Percentiles rank a stretch among this genome's conserved stretches.
Conservation (phyloP, 2,113 vertebrate genomes). For the Aldabrachelys gigantea region DNA sequence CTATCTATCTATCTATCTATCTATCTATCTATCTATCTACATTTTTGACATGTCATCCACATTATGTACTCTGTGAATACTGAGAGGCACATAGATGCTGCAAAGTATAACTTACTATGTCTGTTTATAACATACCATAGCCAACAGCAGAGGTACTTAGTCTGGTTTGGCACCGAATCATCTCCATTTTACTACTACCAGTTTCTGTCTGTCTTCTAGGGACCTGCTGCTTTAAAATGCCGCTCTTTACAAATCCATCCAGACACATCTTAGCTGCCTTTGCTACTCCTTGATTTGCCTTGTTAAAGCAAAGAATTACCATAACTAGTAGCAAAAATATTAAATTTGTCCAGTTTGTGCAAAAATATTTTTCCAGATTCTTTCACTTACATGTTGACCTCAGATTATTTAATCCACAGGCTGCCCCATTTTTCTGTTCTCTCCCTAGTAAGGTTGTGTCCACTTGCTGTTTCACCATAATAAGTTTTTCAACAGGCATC, state of each 20-base stretch:
- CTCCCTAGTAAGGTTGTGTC: neutral
- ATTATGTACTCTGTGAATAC: slow-evolving; percentile 31
- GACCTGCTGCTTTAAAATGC: slow-evolving; percentile 16
- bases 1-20: too few relatives aligned
- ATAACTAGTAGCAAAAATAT: neutral
- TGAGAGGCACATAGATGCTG: neutral
- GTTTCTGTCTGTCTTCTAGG: neutral
- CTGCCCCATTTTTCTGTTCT: neutral
- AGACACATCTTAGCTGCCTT: neutral
- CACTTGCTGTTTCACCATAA: neutral
- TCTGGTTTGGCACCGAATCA: neutral
- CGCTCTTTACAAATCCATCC: neutral
- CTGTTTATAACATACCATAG: slow-evolving; percentile 6
- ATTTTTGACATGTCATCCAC: neutral
- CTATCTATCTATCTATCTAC: too few relatives aligned
- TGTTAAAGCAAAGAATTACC: neutral
- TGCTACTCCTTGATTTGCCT: slow-evolving; percentile 12
- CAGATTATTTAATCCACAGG: neutral
- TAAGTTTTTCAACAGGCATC: neutral
- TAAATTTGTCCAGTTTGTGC: neutral
- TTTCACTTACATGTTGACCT: neutral
- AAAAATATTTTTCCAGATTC: neutral
- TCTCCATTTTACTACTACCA: slow-evolving; percentile 6
- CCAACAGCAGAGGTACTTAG: slow-evolving; percentile 33
- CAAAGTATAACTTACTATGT: neutral